Base-by-base conservation (phyloP, 2,888 invertebrate species). In the Hyppa rectilinea region DNA sequence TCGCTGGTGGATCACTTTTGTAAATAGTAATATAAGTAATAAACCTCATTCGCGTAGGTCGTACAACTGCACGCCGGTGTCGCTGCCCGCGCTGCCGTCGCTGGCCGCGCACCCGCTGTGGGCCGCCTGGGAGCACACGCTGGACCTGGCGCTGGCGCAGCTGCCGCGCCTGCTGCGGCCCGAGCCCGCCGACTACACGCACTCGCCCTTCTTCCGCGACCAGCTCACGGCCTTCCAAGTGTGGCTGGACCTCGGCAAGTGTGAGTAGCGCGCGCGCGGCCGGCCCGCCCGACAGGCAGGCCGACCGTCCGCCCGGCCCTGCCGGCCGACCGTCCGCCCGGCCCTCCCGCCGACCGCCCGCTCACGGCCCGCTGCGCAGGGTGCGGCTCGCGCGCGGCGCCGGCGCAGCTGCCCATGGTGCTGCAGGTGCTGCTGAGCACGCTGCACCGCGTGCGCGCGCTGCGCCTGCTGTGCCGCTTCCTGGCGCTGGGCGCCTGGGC, bases 211-310 rank as follows among this genome's bases (percentile, higher is more conserved):
- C 96, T 99, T 99, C 93, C 98, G 99, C 90, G 99, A 99, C 91
- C 99, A 99, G 95, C 96, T 99, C 73, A 99, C 99, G 55, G 99
- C 99, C 56, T 99, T 99, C 96, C 98, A 99, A 95, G 98, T 99
- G 55, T 99, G 99, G 99, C 96, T 99, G 58, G 97, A 97, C 71
- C 96, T 98, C 74, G 98, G 98, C 87, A 89, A 93, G 87, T 91
- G 90, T 89, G 70, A 72, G 86, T 74, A 53, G 10, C 10, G 4
- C n/a, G n/a, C 10, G 23, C 34, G 58, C 38, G 62, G 12, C 70
- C 86, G 85, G 14, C 99, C 36, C n/a, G n/a, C n/a, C n/a, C n/a
- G n/a, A n/a, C n/a, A n/a, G n/a, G n/a, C n/a, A n/a, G n/a, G n/a
- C n/a, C n/a, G n/a, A n/a, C n/a, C n/a, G n/a, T n/a, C n/a, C n/a